Conservation (phyloP, 2,113 vertebrate genomes). For the Rhagologus leucostigma region DNA sequence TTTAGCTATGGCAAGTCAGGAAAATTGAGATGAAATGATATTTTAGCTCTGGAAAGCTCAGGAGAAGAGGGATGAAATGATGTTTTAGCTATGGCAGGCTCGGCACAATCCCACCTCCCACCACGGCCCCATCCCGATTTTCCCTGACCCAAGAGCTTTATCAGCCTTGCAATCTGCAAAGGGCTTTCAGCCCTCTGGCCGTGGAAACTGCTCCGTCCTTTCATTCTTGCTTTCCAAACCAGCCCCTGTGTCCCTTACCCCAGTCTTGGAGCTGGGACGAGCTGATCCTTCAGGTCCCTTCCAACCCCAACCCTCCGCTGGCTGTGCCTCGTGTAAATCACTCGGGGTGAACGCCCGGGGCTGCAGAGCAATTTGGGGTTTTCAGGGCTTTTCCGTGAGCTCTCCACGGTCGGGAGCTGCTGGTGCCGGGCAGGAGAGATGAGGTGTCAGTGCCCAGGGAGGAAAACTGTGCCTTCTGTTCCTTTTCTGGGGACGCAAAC, state of each 20-base stretch:
- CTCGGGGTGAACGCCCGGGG: background rate
- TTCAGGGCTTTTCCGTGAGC: background rate
- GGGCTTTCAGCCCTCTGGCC: background rate
- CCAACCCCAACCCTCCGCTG: background rate
- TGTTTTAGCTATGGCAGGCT: background rate
- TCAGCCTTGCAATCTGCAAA: background rate
- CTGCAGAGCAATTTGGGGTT: background rate
- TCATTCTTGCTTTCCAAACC: background rate
- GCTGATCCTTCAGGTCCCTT: background rate
- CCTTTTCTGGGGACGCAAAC: background rate
- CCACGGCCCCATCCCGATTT: fast-evolving
- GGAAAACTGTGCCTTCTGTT: background rate
- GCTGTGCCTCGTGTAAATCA: background rate
- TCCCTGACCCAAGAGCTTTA: background rate
- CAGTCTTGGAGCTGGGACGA: fast-evolving
- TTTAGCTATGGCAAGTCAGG: background rate
- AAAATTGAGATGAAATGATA: background rate
- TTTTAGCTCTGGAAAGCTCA: background rate
- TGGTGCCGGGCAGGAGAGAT: conserved; percentile 8
- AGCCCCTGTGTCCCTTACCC: background rate
- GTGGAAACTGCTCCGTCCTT: fast-evolving
- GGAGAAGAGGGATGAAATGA: fast-evolving
- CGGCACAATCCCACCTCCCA: fast-evolving
- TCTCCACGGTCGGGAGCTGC: background rate
- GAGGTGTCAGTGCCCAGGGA: background rate